Conservation (phyloP, 2,888 invertebrate species). For the Idaea straminata region DNA sequence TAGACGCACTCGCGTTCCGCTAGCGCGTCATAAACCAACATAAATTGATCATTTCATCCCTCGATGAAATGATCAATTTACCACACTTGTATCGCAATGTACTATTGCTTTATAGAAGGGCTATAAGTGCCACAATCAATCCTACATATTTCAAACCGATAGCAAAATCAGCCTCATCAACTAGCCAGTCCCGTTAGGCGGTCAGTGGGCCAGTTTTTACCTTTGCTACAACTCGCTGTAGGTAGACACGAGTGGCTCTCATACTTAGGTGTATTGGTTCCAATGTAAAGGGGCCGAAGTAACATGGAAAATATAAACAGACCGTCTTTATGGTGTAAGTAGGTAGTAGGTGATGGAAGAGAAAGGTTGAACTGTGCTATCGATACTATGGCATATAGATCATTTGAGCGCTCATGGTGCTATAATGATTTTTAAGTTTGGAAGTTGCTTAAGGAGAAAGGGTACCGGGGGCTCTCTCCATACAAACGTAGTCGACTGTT, state of each 20-base stretch:
- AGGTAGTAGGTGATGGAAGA: background rate
- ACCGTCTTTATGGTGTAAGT: background rate
- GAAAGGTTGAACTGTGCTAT: background rate
- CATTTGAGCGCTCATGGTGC: background rate
- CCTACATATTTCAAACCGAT: slow-evolving; percentile 26
- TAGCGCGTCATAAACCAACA: too few relatives aligned
- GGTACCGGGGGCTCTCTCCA: too few relatives aligned
- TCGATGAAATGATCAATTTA: too few relatives aligned
- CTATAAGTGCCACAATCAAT: background rate
- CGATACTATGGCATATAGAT: background rate
- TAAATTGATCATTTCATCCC: too few relatives aligned
- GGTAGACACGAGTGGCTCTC: slow-evolving; percentile 43
- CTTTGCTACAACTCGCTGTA: slow-evolving; percentile 51
- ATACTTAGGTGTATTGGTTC: slow-evolving; percentile 38
- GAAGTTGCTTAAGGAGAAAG: too few relatives aligned
- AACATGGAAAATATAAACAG: background rate
- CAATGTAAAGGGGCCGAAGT: slow-evolving; percentile 25
- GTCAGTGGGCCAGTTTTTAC: slow-evolving; percentile 73
- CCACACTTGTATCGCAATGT: too few relatives aligned
- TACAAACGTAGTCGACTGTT: too few relatives aligned
- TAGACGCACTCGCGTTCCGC: too few relatives aligned
- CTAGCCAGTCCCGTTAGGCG: slow-evolving; percentile 61
- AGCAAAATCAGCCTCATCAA: slow-evolving; percentile 50
- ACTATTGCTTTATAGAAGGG: too few relatives aligned
- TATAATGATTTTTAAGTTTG: background rate